Conservation (phyloP, 2,888 invertebrate species). For the Drosophila anomalata region DNA sequence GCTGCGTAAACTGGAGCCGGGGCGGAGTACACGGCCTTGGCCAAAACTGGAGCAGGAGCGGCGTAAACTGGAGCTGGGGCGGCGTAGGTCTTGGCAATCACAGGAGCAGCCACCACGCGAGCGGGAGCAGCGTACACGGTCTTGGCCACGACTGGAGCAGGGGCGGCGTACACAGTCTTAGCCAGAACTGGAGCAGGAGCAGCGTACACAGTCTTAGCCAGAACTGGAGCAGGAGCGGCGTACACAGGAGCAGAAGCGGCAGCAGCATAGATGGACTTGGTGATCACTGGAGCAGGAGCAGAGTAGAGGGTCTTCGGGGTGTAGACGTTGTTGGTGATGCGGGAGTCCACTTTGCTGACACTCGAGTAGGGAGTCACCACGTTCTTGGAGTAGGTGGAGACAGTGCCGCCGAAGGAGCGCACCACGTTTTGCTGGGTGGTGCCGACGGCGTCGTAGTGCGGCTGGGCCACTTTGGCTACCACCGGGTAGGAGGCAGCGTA, state of each 20-base stretch:
- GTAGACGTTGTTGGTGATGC: slow-evolving; percentile 86
- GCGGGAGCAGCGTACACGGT: slow-evolving; percentile 26
- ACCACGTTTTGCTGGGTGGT: slow-evolving; percentile 86
- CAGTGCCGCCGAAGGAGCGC: slow-evolving; percentile 85
- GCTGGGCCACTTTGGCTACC: slow-evolving; percentile 78
- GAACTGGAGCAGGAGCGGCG: slow-evolving; percentile 69
- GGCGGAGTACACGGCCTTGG: slow-evolving; percentile 44
- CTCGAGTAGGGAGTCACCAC: slow-evolving; percentile 87
- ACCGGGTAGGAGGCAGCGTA: slow-evolving; percentile 60
- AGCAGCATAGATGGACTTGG: slow-evolving; percentile 65
- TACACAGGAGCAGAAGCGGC: slow-evolving; percentile 60
- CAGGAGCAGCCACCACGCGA: slow-evolving; percentile 39
- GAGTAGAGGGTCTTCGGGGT: slow-evolving; percentile 81
- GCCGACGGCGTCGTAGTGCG: slow-evolving; percentile 77
- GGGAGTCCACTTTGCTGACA: slow-evolving; percentile 86
- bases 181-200: slow-evolving; percentile 53
- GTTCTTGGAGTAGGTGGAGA: slow-evolving; percentile 86
- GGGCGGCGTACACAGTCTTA: slow-evolving; percentile 60
- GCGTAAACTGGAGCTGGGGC: slow-evolving; percentile 36
- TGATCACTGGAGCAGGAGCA: slow-evolving; percentile 75
- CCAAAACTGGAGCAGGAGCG: slow-evolving; percentile 43
- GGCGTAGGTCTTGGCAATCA: slow-evolving; percentile 47
- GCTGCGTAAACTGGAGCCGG: slow-evolving; percentile 38
- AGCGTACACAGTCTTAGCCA: slow-evolving; percentile 54
- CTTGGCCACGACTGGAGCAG: slow-evolving; percentile 71